phyloP scores from a whole-genome alignment of 2,888 invertebrate species.

The Gerris lacustris region DNA sequence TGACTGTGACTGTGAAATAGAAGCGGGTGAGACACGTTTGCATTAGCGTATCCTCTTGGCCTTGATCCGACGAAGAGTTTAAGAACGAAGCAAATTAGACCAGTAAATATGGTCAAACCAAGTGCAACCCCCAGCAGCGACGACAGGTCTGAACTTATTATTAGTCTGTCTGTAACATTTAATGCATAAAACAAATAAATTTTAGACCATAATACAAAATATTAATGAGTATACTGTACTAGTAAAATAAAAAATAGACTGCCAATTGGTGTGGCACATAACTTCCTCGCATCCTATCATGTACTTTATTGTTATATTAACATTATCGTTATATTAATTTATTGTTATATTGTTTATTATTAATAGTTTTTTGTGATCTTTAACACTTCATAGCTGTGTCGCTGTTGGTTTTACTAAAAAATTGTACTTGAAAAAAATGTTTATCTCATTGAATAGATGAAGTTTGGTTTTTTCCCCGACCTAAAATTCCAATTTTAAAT shows the following conservation, averaged over 20 bases:
- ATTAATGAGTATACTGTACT: slow-evolving; percentile 8
- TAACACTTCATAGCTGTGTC: too few species aligned
- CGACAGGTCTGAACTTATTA: slow-evolving; percentile 72
- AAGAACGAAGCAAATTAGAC: slow-evolving; percentile 76
- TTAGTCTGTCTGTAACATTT: slow-evolving; percentile 52
- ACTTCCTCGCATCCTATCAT: too few species aligned
- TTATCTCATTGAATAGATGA: too few species aligned
- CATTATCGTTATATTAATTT: too few species aligned
- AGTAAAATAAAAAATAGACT: slow-evolving; percentile 9
- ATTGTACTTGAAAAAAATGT: too few species aligned
- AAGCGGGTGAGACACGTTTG: slow-evolving; percentile 70
- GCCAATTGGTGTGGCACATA: too few species aligned
- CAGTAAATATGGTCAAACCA: slow-evolving; percentile 73
- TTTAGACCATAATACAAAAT: neutral
- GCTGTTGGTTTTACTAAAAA: too few species aligned
- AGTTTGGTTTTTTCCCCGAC: too few species aligned
- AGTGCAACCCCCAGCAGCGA: slow-evolving; percentile 74
- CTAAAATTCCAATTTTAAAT: too few species aligned
- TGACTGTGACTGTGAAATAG: slow-evolving; percentile 75
- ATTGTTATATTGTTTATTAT: too few species aligned
- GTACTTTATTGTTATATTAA: too few species aligned
- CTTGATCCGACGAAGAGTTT: slow-evolving; percentile 63
- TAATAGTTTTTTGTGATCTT: too few species aligned
- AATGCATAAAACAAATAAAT: slow-evolving; percentile 9
- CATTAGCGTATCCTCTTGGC: slow-evolving; percentile 62